Base-by-base conservation (phyloP, 2,888 invertebrate genomes). In the Drosophila silvestris region DNA sequence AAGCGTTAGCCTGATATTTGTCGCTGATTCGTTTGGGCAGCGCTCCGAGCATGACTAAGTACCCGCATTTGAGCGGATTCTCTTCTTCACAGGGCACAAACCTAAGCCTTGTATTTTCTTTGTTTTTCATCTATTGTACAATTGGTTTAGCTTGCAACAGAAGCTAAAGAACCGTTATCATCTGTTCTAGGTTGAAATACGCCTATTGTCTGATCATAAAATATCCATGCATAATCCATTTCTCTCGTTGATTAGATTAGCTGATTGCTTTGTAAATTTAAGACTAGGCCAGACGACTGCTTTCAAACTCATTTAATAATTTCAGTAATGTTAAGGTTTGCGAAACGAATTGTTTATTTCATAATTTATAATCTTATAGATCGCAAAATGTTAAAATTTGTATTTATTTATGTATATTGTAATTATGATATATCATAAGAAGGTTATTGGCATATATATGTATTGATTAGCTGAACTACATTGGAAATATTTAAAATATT, bases 401-500 rank as follows among this genome's bases (percentile, higher is more conserved):
- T 82, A 61, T 67, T 53, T 56, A 26, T 39, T 51, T 35, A 30
- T 62, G 30, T 59, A 57, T 39, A 57, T 37, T 62, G 53, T 70
- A 62, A 51, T 59, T 78, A 75, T 68, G 70, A 65, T 70, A 70
- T 76, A 86, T 89, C 87, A 86, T 85, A 86, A 83, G 81, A 88
- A 70, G 70, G 44, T 86, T 81, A 83, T 90, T 90, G 85, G 85
- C 91, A 77, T 90, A 71, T 74, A 70, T 70, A 71, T 64, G 5
- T 57, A 67, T 72, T 72, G 50, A 70, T 82, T 84, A 67, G 83
- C 80, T 74, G 70, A 83, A 72, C 83, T 88, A 79, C 77, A 44
- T 63, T 82, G 74, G 72, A 88, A 72, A 74, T 74, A 79, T 70
- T 82, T 74, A 12, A 63, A 77, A 71, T 81, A 65, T 72, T 66